A percentile compares a stretch with the other conserved stretches of the same genome.
Evolutionary conservation across 2,113 vertebrate species (phyloP).

Genomic region (Leptodactylus fuscus): DNA sequence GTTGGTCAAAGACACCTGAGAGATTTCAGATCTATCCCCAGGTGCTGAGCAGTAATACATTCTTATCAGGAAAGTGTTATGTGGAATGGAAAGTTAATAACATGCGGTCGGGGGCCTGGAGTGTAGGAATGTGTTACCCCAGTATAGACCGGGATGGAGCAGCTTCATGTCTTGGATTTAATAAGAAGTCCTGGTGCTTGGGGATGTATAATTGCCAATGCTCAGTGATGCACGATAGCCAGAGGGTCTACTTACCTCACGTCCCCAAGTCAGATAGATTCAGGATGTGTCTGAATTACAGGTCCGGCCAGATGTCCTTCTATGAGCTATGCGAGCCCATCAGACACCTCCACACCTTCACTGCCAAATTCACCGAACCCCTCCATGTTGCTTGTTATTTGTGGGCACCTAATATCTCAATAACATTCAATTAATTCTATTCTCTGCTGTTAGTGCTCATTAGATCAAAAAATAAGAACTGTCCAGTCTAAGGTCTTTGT

Average conservation of each 20-base stretch:
- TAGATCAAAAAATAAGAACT: too few relatives aligned
- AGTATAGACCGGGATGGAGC: conserved; percentile 15
- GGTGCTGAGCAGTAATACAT: background rate
- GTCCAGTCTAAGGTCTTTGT: too few relatives aligned
- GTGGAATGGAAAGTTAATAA: background rate
- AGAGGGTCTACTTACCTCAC: background rate
- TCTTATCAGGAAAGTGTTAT: background rate
- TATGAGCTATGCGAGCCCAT: conserved; percentile 11
- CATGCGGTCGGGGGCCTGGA: background rate
- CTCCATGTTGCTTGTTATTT: conserved; percentile 19
- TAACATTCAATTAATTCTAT: background rate
- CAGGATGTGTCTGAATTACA: conserved; percentile 29
- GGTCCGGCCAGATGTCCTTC: conserved; percentile 28
- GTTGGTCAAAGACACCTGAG: background rate
- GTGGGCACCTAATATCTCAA: background rate
- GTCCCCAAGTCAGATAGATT: background rate
- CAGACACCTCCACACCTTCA: conserved; percentile 42
- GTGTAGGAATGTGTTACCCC: conserved; percentile 33
- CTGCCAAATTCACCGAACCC: conserved; percentile 11
- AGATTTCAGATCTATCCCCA: conserved; percentile 10
- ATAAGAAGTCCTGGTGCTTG: conserved; percentile 37
- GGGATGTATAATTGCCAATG: background rate
- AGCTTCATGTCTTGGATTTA: background rate
- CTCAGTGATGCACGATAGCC: conserved; percentile 17
- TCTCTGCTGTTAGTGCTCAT: too few relatives aligned